Evolutionary conservation across 2,797 vertebrate genomes (phyloP), one percentile per base, ranked within the genome.

Genomic region (Rhinoraja longicauda): DNA sequence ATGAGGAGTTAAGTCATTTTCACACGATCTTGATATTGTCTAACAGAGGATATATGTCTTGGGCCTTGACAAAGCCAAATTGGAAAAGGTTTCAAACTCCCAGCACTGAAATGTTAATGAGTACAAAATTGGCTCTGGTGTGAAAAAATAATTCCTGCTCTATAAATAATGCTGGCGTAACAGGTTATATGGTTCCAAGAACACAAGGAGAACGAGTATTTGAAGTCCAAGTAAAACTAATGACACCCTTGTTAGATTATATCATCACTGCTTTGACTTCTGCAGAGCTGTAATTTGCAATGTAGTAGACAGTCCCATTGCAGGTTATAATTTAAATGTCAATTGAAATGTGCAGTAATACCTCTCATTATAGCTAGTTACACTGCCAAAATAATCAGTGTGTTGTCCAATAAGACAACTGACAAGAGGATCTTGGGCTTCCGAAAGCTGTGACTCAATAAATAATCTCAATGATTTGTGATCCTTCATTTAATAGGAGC

Each of bases 281-380:
- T 94, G 93, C 94, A 95, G 96, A 95, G 94, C 95, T 95, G 93
- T 95, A 95, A 96, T 96, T 97, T 96, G 95, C 93, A 93, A 95
- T 95, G 94, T 93, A 94, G 94, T 94, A 94, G 94, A 95, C 95
- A 96, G 96, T 96, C 95, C 95, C 93, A 93, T 94, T 94, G 77
- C 93, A 93, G 76, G 95, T 96, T 94, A 94, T 95, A 94, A 96
- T 96, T 96, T 96, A 96, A 96, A 96, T 95, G 95, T 96, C 95
- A 95, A 93, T 94, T 92, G 94, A 94, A 96, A 95, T 57, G 92
- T 94, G 94, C 93, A 94, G 95, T 95, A 93, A 93, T 94, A 94
- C 93, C 94, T 77, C 94, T 96, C 95, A 96, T 97, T 96, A 97
- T 95, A 94, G 94, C 94, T 94, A 95, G 94, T 93, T 94, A 95